A percentile compares a stretch with the other conserved stretches of the same genome.
phyloP scores from a whole-genome alignment of 1,140 invertebrate genomes.

The Polypedilum vanderplanki region DNA sequence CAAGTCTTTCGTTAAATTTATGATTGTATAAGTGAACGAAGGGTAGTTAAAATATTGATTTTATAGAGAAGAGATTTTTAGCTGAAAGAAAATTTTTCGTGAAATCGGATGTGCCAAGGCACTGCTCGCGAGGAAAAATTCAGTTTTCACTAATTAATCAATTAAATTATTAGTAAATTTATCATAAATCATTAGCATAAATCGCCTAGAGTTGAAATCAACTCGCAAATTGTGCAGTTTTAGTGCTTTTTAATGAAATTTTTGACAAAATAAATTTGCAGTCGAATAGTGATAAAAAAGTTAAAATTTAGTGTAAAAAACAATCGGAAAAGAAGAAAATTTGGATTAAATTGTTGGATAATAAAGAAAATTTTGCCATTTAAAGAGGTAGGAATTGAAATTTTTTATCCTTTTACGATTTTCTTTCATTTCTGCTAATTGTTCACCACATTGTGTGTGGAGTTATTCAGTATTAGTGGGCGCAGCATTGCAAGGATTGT shows the following conservation, averaged over 20 bases:
- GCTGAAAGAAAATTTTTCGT: constrained; percentile 26
- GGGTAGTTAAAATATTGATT: constrained; percentile 28
- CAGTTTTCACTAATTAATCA: constrained; percentile 28
- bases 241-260: not conserved
- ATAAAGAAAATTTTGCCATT: not conserved
- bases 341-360: not conserved
- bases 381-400: not conserved
- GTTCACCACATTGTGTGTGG: not conserved
- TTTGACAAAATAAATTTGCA: not conserved
- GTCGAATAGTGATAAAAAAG: not conserved
- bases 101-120: constrained; percentile 11
- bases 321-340: not conserved
- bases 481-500: constrained; percentile 16
- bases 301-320: not conserved
- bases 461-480: not conserved
- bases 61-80: not conserved
- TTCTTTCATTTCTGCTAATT: too few species aligned
- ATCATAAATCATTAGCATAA: not conserved
- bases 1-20: not conserved
- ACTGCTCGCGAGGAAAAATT: constrained; percentile 4
- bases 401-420: not conserved
- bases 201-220: not conserved
- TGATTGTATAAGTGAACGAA: not conserved
- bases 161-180: constrained; percentile 26
- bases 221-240: not conserved